phyloP scores from a whole-genome alignment of 2,888 invertebrate species.

The Melieria picta region DNA sequence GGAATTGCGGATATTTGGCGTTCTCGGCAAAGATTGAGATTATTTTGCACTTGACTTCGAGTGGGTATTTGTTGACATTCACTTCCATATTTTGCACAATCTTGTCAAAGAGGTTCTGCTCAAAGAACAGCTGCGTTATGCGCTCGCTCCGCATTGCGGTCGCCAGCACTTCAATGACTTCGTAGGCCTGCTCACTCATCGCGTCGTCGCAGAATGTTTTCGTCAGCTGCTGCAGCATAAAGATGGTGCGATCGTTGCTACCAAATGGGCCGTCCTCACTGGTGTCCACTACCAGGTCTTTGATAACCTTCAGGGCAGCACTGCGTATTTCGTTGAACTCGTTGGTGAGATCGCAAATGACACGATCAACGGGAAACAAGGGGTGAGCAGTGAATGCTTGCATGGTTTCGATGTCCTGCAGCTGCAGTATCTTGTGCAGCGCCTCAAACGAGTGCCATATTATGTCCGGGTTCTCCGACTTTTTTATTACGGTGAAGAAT shows the following conservation, averaged over 20 bases:
- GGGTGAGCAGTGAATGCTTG: conserved; percentile 44
- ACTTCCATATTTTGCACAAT: conserved; percentile 46
- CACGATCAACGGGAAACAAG: conserved; percentile 53
- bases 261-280: conserved; percentile 47
- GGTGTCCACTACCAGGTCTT: conserved; percentile 49
- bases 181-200: conserved; percentile 41
- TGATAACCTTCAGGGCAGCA: conserved; percentile 50
- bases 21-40: conserved; percentile 53
- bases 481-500: conserved; percentile 45
- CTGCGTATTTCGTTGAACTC: conserved; percentile 53
- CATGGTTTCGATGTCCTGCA: conserved; percentile 45
- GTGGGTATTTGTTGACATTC: conserved; percentile 29
- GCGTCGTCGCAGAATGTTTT: conserved; percentile 49
- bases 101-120: conserved; percentile 56
- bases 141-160: conserved; percentile 53
- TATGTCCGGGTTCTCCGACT: conserved; percentile 54
- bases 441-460: conserved; percentile 53
- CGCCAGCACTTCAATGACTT: conserved; percentile 53
- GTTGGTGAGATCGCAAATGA: conserved; percentile 55
- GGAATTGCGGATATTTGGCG: conserved; percentile 49
- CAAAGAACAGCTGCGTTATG: conserved; percentile 56
- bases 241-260: conserved; percentile 42
- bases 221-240: conserved; percentile 53
- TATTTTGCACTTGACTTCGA: conserved; percentile 47
- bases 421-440: conserved; percentile 51